phyloP scores from a whole-genome alignment of 2,888 invertebrate species.

The Cosmorhoe ocellata region DNA sequence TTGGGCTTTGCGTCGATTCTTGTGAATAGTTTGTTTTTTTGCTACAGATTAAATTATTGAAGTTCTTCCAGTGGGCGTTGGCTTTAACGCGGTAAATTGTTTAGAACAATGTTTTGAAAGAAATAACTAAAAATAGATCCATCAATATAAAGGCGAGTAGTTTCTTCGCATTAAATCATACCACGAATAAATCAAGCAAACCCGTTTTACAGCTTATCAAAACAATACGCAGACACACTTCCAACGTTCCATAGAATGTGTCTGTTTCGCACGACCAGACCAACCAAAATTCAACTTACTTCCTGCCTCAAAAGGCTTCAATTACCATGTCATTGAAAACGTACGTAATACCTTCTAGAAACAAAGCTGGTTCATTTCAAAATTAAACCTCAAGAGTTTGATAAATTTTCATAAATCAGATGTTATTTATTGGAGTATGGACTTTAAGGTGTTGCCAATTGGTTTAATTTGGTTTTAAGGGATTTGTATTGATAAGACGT shows the following conservation, averaged over 20 bases:
- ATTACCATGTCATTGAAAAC: slow-evolving; percentile 50
- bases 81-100: neutral
- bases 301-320: slow-evolving; percentile 51
- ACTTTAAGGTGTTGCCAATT: slow-evolving; percentile 77
- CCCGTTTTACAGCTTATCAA: slow-evolving; percentile 82
- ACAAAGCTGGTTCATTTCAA: slow-evolving; percentile 68
- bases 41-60: too few species aligned
- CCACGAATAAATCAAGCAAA: slow-evolving; percentile 79
- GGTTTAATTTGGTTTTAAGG: slow-evolving; percentile 70
- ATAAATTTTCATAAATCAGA: slow-evolving; percentile 81
- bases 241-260: slow-evolving; percentile 43
- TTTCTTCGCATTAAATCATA: slow-evolving; percentile 83
- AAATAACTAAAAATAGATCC: slow-evolving; percentile 59
- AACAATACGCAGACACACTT: slow-evolving; percentile 83
- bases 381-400: slow-evolving; percentile 81
- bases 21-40: too few species aligned
- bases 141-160: slow-evolving; percentile 77
- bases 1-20: too few species aligned
- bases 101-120: slow-evolving; percentile 9
- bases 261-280: slow-evolving; percentile 17
- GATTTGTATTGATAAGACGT: slow-evolving; percentile 60
- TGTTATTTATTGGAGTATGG: slow-evolving; percentile 78
- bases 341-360: slow-evolving; percentile 50
- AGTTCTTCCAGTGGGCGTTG: too few species aligned
- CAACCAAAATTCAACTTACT: slow-evolving; percentile 51